Percentiles rank a stretch among this genome's conserved stretches.
Evolutionary conservation across 1,140 invertebrate genomes (phyloP).

Genomic region (Scaptodrosophila lebanonensis): DNA sequence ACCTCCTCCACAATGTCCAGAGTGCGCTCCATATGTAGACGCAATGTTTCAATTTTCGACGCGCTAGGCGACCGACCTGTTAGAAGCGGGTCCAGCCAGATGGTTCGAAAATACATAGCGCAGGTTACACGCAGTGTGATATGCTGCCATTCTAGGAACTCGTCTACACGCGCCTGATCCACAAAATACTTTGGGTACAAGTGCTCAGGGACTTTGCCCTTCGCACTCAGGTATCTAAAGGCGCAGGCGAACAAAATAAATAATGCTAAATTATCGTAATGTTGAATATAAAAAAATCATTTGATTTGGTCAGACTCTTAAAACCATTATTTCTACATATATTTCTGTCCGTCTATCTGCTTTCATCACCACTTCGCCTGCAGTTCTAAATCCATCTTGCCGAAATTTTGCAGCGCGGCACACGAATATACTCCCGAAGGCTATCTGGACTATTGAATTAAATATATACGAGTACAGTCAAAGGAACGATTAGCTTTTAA

Average conservation of each 20-base stretch:
- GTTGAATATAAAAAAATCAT: not conserved
- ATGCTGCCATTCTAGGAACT: slow-evolving; percentile 94
- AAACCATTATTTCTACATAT: no score
- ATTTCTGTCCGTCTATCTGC: no score
- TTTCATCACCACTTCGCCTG: no score
- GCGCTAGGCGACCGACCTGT: slow-evolving; percentile 77
- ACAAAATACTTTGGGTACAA: slow-evolving; percentile 86
- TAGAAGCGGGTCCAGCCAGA: slow-evolving; percentile 79
- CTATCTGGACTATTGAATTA: no score
- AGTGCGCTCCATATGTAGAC: slow-evolving; percentile 79
- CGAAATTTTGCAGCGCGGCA: no score
- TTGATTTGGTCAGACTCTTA: slow-evolving; percentile 77
- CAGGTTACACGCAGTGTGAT: slow-evolving; percentile 83
- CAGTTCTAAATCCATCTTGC: no score
- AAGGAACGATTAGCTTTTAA: no score
- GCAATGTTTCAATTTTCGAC: slow-evolving; percentile 77
- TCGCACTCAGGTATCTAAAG: slow-evolving; percentile 56
- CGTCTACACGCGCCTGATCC: slow-evolving; percentile 86
- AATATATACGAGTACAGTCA: no score
- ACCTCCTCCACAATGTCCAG: slow-evolving; percentile 81
- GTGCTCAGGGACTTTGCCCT: slow-evolving; percentile 79
- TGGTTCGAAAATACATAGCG: slow-evolving; percentile 83
- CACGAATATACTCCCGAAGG: no score
- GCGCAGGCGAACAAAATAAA: not conserved
- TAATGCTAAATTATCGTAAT: no score